Conservation (phyloP, 1,140 invertebrate species). For the Spodoptera frugiperda region DNA sequence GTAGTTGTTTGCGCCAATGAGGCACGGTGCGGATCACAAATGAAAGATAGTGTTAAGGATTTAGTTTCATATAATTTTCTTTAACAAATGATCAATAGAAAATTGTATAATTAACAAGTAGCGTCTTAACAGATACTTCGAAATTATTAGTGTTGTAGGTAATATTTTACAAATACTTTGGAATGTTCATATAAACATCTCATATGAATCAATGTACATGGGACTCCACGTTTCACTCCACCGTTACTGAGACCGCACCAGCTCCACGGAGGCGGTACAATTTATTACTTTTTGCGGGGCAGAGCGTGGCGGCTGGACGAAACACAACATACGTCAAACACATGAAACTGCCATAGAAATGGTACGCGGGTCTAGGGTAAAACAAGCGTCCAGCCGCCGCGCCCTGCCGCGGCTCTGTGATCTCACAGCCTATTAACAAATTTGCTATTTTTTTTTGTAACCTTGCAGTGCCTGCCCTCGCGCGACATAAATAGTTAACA, state of each 20-base stretch:
- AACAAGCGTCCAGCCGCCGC: slow-evolving; percentile 57
- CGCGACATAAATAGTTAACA: slow-evolving; percentile 18
- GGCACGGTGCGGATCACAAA: slow-evolving; percentile 50
- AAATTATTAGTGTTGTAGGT: slow-evolving; percentile 85
- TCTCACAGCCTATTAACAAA: slow-evolving; percentile 66
- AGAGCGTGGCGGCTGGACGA: slow-evolving; percentile 21
- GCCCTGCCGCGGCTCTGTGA: slow-evolving; percentile 53
- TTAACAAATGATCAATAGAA: slow-evolving; percentile 87
- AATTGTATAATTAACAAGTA: slow-evolving; percentile 87
- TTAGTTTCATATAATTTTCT: slow-evolving; percentile 87
- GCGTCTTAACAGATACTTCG: slow-evolving; percentile 85
- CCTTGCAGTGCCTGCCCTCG: slow-evolving; percentile 53
- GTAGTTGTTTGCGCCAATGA: not conserved
- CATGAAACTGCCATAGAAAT: slow-evolving; percentile 67
- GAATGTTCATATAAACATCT: slow-evolving; percentile 85
- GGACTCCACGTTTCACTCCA: slow-evolving; percentile 43
- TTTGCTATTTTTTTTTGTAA: slow-evolving; percentile 82
- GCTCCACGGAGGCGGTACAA: slow-evolving; percentile 23
- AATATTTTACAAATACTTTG: slow-evolving; percentile 86
- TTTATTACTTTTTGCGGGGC: slow-evolving; percentile 34
- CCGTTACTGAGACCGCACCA: slow-evolving; percentile 44
- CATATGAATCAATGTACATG: slow-evolving; percentile 77
- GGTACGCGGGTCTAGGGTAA: slow-evolving; percentile 68
- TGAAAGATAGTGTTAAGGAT: slow-evolving; percentile 81
- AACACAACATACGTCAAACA: slow-evolving; percentile 66